A percentile compares a stretch with the other conserved stretches of the same genome.
These are phyloP conservation scores for Tenthredo livida DNA, from an alignment of 2,888 invertebrate species.

Conservation along the genomic window DNA sequence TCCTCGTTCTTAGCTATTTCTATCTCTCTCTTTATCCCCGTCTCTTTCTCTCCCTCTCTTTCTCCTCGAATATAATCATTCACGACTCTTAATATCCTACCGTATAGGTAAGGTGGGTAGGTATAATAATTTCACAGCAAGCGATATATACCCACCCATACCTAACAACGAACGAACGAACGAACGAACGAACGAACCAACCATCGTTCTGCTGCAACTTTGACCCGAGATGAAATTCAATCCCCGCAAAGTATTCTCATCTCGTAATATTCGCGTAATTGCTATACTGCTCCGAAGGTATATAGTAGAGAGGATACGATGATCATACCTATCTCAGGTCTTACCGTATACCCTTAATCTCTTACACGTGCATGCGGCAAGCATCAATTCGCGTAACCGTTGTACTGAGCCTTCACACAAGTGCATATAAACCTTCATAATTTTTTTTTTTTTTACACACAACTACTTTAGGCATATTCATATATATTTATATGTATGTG, in stretches of 20 bases:
- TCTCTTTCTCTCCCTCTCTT: neutral
- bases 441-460: neutral
- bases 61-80: slow-evolving; percentile 19
- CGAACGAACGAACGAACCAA: neutral
- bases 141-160: neutral
- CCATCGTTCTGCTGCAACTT: slow-evolving; percentile 15
- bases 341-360: slow-evolving; percentile 26
- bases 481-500: neutral
- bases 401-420: neutral
- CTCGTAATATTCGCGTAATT: slow-evolving; percentile 40
- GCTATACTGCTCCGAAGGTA: slow-evolving; percentile 6
- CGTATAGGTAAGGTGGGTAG: neutral
- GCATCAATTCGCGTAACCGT: neutral
- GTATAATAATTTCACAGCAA: slow-evolving; percentile 25
- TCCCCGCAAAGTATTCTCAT: slow-evolving; percentile 8
- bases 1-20: neutral
- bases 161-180: neutral
- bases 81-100: slow-evolving; percentile 40
- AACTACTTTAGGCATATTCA: neutral
- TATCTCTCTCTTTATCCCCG: too few species aligned
- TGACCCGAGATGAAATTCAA: slow-evolving; percentile 31
- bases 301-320: neutral
- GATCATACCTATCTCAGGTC: neutral
- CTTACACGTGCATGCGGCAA: slow-evolving; percentile 1
- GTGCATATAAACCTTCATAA: neutral